A percentile compares a stretch with the other conserved stretches of the same genome.
Evolutionary conservation across 2,113 vertebrate genomes (phyloP).

Genomic region (Pseudorectes ferrugineus): DNA sequence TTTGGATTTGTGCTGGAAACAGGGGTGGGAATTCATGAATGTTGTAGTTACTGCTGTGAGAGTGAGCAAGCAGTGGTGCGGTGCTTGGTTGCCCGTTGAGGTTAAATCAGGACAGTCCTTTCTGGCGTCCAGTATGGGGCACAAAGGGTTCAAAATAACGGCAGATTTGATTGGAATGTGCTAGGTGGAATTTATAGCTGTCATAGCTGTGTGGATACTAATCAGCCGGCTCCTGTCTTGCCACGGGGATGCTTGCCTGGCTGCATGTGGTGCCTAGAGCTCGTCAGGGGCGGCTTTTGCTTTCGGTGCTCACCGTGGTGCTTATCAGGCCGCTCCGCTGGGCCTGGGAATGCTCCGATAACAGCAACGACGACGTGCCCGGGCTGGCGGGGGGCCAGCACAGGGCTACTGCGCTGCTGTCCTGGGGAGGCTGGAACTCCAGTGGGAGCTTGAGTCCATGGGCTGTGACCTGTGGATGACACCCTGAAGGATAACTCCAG

Average conservation of each 20-base stretch:
- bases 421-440: not conserved
- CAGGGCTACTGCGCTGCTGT: not conserved
- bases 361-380: rapidly evolving
- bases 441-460: not conserved
- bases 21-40: not conserved
- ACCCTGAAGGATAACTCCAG: not conserved
- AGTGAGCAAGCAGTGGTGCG: not conserved
- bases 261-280: not conserved
- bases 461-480: not conserved
- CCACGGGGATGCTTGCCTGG: not conserved
- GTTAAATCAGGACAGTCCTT: not conserved
- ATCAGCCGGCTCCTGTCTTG: not conserved
- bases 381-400: rapidly evolving
- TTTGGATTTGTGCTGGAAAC: not conserved
- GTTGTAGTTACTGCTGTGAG: not conserved
- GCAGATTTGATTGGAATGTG: not conserved
- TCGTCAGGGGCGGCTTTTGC: not conserved
- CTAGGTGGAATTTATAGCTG: not conserved
- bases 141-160: not conserved
- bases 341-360: not conserved
- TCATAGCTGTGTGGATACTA: not conserved
- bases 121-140: not conserved
- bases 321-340: not conserved
- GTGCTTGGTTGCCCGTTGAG: not conserved
- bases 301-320: not conserved